Base-by-base conservation (phyloP, 1,140 invertebrate species). In the Macrobrachium rosenbergii region DNA sequence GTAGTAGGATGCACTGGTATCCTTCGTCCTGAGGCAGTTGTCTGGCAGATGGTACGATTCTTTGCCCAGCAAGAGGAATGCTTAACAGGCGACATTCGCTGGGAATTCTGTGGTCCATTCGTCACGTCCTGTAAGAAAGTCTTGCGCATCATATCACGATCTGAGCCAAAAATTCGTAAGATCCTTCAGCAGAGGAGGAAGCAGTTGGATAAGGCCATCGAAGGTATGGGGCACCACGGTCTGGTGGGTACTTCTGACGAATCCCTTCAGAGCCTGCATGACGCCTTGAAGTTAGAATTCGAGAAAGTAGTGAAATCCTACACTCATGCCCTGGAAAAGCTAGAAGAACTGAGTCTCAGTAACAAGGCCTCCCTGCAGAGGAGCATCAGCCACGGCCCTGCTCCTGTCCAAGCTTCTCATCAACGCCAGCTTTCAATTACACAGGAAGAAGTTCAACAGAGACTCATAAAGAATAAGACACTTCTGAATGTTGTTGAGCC, bases 401-500 rank as follows among this genome's bases (percentile, higher is more conserved):
- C 97, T 58, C 96, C 96, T 19, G 96, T 96, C 0, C 95, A 95
- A 72, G 96, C 96, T 0, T 97, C 96, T 23, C 97, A 98, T 92
- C 97, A 98, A 92, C 93, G 97, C 59, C 94, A 98, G 58, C 92
- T 98, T 82, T 96, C 96, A 67, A 93, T 98, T 43, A 95, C 95
- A 64, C 95, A 96, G 90, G 94, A 94, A 8, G 96, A 96, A 90
- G 93, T 94, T 72, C 97, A 98, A 92, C 95, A 97, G 88, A 92
- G 97, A 7, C 93, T 98, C 21, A 98, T 98, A 90, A 97, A 98
- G 92, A 98, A 98, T 92, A 97, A 97, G 92, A 96, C 96, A 0
- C 92, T 98, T 37, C 92, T 98, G 72, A 98, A 97, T 89, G 95
- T 96, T 58, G 93, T 98, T 72, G 97, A 98, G 91, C 94, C 94